Conservation (phyloP, 2,113 vertebrate genomes). For the Mastomys coucha region DNA sequence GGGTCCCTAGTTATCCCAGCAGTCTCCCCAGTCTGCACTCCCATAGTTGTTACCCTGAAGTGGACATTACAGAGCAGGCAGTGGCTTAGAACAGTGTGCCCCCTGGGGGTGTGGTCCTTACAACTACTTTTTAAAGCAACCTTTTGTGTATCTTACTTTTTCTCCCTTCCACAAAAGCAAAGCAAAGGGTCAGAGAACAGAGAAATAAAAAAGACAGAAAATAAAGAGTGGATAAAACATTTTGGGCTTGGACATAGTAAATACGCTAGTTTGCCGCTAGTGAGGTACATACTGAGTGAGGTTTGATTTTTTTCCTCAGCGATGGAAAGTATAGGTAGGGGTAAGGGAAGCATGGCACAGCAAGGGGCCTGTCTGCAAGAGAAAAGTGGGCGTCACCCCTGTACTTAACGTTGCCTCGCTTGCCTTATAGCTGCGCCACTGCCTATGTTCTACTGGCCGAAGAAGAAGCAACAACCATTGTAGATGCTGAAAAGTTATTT, state of each 20-base stretch:
- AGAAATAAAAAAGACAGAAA: conserved; percentile 19
- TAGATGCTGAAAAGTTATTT: conserved; percentile 97
- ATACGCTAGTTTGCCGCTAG: background rate
- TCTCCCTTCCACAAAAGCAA: conserved; percentile 24
- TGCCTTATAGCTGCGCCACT: conserved; percentile 93
- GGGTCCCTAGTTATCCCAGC: background rate
- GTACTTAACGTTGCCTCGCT: conserved; percentile 62
- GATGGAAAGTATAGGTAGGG: background rate
- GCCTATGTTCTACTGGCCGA: conserved; percentile 97
- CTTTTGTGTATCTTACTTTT: conserved; percentile 3
- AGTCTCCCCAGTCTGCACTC: background rate
- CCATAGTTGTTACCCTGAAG: background rate
- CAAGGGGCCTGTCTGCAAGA: background rate
- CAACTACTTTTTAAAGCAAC: background rate
- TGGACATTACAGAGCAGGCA: background rate
- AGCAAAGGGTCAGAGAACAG: background rate
- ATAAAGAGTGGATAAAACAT: background rate
- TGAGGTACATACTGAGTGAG: conserved; percentile 34
- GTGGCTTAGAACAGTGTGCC: background rate
- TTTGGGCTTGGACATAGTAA: background rate
- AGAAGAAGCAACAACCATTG: conserved; percentile 98
- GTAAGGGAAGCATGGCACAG: background rate
- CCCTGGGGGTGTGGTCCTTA: background rate
- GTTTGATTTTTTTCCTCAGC: background rate
- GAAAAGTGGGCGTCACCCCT: background rate